Evolutionary conservation across 2,797 vertebrate species (phyloP).

Genomic region (Cossypha heuglini): DNA sequence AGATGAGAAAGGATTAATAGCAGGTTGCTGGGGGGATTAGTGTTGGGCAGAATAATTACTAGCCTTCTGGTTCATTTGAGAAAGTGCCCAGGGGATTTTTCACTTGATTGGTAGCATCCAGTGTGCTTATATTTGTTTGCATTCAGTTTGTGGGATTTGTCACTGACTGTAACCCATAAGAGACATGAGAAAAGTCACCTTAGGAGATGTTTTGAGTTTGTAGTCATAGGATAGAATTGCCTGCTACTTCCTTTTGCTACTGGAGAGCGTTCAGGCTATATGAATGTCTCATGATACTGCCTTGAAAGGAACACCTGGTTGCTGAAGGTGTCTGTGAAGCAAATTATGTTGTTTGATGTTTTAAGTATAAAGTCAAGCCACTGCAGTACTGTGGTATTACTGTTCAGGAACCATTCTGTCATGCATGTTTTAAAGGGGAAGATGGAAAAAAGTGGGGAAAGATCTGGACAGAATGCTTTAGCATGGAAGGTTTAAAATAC

Average conservation of each 20-base stretch:
- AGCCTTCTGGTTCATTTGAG: slow-evolving; percentile 40
- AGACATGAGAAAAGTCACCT: not conserved
- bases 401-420: not conserved
- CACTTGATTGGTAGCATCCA: slow-evolving; percentile 6
- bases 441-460: not conserved
- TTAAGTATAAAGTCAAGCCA: not conserved
- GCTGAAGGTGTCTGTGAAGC: not conserved
- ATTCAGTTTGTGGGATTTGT: not conserved
- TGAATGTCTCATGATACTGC: not conserved
- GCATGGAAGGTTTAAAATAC: not conserved
- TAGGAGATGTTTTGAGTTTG: not conserved
- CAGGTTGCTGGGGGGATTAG: slow-evolving; percentile 42
- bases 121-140: not conserved
- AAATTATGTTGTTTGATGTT: not conserved
- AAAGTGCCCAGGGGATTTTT: slow-evolving; percentile 16
- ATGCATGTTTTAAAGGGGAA: not conserved
- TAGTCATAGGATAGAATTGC: not conserved
- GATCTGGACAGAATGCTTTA: not conserved
- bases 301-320: not conserved
- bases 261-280: not conserved
- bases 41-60: slow-evolving; percentile 46
- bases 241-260: not conserved
- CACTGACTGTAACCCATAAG: not conserved
- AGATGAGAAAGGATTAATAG: slow-evolving; percentile 60
- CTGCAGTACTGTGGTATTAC: not conserved